Evolutionary conservation across 2,888 invertebrate genomes (phyloP).

Genomic region (Caradrina clavipalpis): DNA sequence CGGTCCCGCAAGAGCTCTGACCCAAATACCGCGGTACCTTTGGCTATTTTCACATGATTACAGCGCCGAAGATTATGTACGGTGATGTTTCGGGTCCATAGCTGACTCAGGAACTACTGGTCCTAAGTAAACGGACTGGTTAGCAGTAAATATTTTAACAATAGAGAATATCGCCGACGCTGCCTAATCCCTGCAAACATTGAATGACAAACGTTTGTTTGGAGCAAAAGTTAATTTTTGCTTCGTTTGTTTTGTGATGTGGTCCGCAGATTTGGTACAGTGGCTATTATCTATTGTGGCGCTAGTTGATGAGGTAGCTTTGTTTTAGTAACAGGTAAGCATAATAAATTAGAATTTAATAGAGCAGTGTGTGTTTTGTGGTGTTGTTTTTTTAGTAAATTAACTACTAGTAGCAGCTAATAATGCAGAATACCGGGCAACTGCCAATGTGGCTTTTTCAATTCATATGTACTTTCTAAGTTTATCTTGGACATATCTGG

Average conservation of each 20-base stretch:
- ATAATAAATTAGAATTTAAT: slow-evolving; percentile 40
- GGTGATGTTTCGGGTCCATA: slow-evolving; percentile 65
- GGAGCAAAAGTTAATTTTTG: slow-evolving; percentile 58
- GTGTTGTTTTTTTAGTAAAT: slow-evolving; percentile 19
- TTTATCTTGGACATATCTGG: too few species aligned
- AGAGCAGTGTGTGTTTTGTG: slow-evolving; percentile 26
- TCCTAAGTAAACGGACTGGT: slow-evolving; percentile 79
- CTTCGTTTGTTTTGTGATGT: slow-evolving; percentile 37
- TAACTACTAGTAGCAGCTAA: slow-evolving; percentile 2
- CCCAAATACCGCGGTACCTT: slow-evolving; percentile 65
- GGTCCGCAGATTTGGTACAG: slow-evolving; percentile 26
- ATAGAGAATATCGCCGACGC: slow-evolving; percentile 61
- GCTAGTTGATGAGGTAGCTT: slow-evolving; percentile 20
- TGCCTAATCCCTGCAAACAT: slow-evolving; percentile 52
- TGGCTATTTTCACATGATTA: slow-evolving; percentile 67
- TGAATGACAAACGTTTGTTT: slow-evolving; percentile 61
- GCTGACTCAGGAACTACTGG: slow-evolving; percentile 79
- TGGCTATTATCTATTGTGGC: slow-evolving; percentile 23
- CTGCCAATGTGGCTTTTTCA: too few species aligned
- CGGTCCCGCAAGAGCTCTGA: slow-evolving; percentile 67
- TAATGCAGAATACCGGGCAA: too few species aligned
- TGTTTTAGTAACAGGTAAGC: slow-evolving; percentile 38
- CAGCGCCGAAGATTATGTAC: slow-evolving; percentile 60
- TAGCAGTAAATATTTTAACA: slow-evolving; percentile 80
- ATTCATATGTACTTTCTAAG: too few species aligned